phyloP scores from a whole-genome alignment of 2,797 vertebrate species.

The Linurgus olivaceus region DNA sequence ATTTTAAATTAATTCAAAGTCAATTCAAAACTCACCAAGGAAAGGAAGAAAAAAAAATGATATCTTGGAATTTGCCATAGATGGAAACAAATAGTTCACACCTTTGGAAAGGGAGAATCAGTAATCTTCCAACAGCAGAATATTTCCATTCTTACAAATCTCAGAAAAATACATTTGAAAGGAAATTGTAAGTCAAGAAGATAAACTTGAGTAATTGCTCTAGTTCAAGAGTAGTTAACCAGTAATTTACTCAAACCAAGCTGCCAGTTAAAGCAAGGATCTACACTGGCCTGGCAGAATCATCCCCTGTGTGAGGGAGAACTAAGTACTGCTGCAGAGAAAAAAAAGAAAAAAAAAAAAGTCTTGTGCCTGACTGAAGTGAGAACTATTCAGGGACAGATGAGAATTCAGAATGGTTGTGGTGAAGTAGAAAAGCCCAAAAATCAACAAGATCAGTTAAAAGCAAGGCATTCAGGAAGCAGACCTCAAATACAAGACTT shows the following conservation, averaged over 20 bases:
- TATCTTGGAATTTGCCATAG: neutral
- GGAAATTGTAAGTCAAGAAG: neutral
- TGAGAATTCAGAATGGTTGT: neutral
- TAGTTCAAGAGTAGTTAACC: neutral
- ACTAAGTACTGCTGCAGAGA: neutral
- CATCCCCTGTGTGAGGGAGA: neutral
- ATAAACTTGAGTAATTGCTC: neutral
- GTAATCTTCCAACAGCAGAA: neutral
- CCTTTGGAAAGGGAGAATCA: neutral
- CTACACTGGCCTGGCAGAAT: neutral
- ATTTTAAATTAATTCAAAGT: neutral
- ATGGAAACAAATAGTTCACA: neutral
- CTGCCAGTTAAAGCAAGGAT: neutral
- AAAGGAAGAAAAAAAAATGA: fast-evolving
- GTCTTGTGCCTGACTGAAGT: neutral
- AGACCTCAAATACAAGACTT: neutral
- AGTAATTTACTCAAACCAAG: neutral
- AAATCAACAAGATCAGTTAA: neutral
- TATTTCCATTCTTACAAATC: neutral
- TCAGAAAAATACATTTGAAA: neutral
- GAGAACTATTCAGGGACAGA: neutral
- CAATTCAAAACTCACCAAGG: neutral
- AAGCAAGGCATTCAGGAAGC: neutral
- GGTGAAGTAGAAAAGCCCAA: neutral
- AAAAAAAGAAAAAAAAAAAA: neutral